Evolutionary conservation across 1,140 invertebrate genomes (phyloP), one percentile per base, ranked within the genome.

Genomic region (Drosophila mojavensis): DNA sequence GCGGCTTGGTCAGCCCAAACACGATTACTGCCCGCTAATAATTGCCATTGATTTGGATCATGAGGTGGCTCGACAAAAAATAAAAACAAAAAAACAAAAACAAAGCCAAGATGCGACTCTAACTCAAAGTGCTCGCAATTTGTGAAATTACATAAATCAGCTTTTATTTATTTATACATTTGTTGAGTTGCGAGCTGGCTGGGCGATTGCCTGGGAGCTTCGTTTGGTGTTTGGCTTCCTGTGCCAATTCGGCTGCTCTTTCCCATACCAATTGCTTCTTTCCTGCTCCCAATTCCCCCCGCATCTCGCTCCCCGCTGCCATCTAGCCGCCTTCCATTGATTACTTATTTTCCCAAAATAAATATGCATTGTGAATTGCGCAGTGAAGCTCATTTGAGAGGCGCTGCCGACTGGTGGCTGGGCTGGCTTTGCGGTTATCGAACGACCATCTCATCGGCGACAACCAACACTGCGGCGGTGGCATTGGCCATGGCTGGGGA

Each of bases 261-360:
- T 68, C 64, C 63, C 63, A 66, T 47, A 45, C 39, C 51, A 60
- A 60, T 64, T 47, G 24, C 39, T 41, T 39, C 13, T 26, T 33
- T 11, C 39, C 30, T 51, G 6, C 28, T 24, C 9, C 17, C 36
- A 36, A 17, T 54, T 36, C 4, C 62, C 73, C 65, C 48, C 43
- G n/a, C 43, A 5, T n/a, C 15, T 45, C 41, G 20, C 20, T 2
- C 13, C 4, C 41, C 39, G 6, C 24, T 28, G 26, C 2, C 9
- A 28, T 7, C 26, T 39, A 50, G 6, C 17, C 63, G 41, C 45
- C 58, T 36, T 60, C 72, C 72, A 88, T 86, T 88, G 83, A 88
- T 88, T 88, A 88, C 84, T 83, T 83, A 88, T 88, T 88, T 88
- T 88, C 83, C 76, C 84, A 88, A 79, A 83, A 89, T 89, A 89